A percentile compares a stretch with the other conserved stretches of the same genome.
These are phyloP conservation scores for Coptotermes formosanus DNA, from an alignment of 1,140 invertebrate species.

Conservation along the genomic window DNA sequence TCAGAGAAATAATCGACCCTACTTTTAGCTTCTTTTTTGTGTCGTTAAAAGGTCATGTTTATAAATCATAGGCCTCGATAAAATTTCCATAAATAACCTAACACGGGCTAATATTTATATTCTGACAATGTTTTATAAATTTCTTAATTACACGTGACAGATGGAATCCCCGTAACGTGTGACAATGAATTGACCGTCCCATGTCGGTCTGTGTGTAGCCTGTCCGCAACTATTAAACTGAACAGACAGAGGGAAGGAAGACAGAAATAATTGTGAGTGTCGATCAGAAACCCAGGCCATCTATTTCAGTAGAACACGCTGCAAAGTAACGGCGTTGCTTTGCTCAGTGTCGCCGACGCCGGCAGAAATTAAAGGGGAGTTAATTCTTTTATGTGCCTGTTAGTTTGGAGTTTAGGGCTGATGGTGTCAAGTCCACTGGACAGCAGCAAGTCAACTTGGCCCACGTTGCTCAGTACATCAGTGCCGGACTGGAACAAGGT, in stretches of 20 bases:
- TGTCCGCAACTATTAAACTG: not conserved
- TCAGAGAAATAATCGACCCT: too few relatives aligned
- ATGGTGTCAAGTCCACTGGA: conserved; percentile 7
- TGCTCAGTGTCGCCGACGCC: not conserved
- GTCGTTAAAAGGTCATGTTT: too few relatives aligned
- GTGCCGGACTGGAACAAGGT: not conserved
- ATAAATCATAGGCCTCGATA: not conserved
- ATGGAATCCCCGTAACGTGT: not conserved
- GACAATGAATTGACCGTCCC: not conserved
- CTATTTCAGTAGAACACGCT: not conserved
- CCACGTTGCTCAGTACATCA: not conserved
- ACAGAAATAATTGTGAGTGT: not conserved
- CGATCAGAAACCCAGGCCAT: not conserved
- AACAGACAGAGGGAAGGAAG: not conserved
- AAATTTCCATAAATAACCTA: not conserved
- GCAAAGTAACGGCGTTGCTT: not conserved
- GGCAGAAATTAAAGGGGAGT: not conserved
- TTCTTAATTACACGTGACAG: not conserved
- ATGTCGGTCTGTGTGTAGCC: not conserved
- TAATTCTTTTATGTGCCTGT: conserved; percentile 14
- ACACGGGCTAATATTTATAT: not conserved
- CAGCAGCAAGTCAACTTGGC: not conserved
- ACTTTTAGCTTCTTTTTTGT: too few relatives aligned
- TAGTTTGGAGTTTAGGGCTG: not conserved
- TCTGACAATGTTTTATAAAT: not conserved